phyloP scores from a whole-genome alignment of 2,888 invertebrate genomes.

The Tethea ocularis region DNA sequence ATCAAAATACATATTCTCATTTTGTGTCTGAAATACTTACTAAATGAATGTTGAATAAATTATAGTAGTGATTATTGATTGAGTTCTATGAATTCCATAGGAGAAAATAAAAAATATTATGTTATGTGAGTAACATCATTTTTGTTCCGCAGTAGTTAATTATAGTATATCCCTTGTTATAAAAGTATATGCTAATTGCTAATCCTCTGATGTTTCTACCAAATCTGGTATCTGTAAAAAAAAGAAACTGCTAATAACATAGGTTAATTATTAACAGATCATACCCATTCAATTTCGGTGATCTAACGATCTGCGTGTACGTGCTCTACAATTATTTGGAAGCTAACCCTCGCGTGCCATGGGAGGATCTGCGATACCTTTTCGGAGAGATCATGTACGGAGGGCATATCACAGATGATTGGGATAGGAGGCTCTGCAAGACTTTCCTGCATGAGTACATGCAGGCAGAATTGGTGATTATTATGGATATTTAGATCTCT shows the following conservation, averaged over 20 bases:
- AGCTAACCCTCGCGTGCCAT: conserved; percentile 93
- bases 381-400: conserved; percentile 99
- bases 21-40: too few species aligned
- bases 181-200: too few species aligned
- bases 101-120: too few species aligned
- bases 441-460: conserved; percentile 94
- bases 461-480: conserved; percentile 89
- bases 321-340: conserved; percentile 96
- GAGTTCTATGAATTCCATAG: too few species aligned
- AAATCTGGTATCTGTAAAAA: too few species aligned
- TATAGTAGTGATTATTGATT: too few species aligned
- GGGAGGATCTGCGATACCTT: conserved; percentile 96
- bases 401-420: conserved; percentile 98
- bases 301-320: conserved; percentile 95
- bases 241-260: neutral
- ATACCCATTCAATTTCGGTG: conserved; percentile 92
- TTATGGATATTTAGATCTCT: neutral
- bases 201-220: too few species aligned
- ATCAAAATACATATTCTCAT: too few species aligned
- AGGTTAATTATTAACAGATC: conserved; percentile 71
- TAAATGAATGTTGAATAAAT: too few species aligned
- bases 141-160: too few species aligned
- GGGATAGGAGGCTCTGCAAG: conserved; percentile 94
- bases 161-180: too few species aligned
- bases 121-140: too few species aligned